Evolutionary conservation across 30 jellyfish, hydroid and myxozoan genomes (phyloP).

Genomic region (Aurelia sp.): DNA sequence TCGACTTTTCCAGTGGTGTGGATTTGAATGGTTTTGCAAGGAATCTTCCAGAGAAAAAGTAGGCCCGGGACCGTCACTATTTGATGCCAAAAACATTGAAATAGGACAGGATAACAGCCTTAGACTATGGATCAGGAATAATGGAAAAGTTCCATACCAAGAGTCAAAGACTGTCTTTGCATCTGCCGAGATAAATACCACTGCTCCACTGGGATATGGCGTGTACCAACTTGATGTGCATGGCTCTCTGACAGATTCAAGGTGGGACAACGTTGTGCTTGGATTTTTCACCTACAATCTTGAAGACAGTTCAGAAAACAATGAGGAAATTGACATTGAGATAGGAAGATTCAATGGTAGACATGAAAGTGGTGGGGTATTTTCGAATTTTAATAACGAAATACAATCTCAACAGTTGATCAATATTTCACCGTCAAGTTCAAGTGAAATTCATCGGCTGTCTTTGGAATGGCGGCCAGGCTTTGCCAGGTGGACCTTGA

Average conservation of each 20-base stretch:
- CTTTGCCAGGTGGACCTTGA: conserved; percentile 24
- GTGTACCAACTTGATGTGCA: conserved; percentile 30
- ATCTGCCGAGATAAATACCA: conserved; percentile 46
- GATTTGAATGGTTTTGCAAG: conserved; percentile 33
- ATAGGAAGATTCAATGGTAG: conserved; percentile 53
- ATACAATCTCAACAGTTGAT: conserved; percentile 17
- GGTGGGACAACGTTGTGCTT: conserved; percentile 45
- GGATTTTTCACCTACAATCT: conserved; percentile 47
- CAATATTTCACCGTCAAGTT: conserved; percentile 22
- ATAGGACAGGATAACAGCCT: conserved; percentile 39
- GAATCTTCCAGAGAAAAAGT: conserved; percentile 39
- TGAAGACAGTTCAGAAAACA: neutral
- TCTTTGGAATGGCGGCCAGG: conserved; percentile 33
- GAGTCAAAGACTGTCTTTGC: neutral
- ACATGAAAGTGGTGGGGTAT: conserved; percentile 44
- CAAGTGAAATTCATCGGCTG: conserved; percentile 18
- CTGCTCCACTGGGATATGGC: conserved; percentile 47
- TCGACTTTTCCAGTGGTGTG: conserved; percentile 45
- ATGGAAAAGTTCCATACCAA: neutral
- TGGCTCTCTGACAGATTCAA: conserved; percentile 35
- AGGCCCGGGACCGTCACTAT: conserved; percentile 62
- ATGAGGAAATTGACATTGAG: conserved; percentile 46
- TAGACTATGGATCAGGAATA: conserved; percentile 38
- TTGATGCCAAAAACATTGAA: conserved; percentile 33
- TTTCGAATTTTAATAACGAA: conserved; percentile 33